Base-by-base conservation (phyloP, 2,113 vertebrate genomes). In the Cinclus mexicanus region DNA sequence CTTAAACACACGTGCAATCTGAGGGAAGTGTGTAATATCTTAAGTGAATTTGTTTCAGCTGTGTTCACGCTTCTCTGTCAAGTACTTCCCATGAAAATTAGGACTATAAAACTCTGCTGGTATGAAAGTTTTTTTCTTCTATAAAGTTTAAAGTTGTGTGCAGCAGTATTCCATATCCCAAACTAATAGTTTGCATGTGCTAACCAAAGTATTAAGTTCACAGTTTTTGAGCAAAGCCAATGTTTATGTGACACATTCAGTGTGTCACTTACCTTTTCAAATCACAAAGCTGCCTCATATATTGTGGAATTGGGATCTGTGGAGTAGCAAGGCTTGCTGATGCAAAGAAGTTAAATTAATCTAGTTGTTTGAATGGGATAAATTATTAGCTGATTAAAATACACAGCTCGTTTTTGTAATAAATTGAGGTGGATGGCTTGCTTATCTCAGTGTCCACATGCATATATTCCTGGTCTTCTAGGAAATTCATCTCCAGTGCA, bases 1-100 rank as follows among this genome's bases (percentile, higher is more conserved):
- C 82, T 82, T 52, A 29, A 85, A 83, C 85, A 90, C 29, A 42
- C n/a, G 71, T 95, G 79, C 78, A 72, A 11, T 50, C 65, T 37
- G 76, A 60, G 76, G 67, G 78, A 55, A 84, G 82, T 67, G 67
- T 55, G 79, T 31, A 80, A 83, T 67, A 56, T 91, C 79, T 80
- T 57, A 72, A 83, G 71, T 74, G 78, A 90, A 95, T 96, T 91
- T 94, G 69, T 89, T 95, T 97, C 94, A 95, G 91, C 93, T 94
- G 75, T 77, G 75, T 85, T 96, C 91, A 83, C 21, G 33, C 82
- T 90, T 95, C 50, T 68, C 65, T 55, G 21, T 83, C 93, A 70
- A 95, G 68, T 50, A 63, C 87, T 85, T 95, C 92, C 82, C 87
- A 83, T 70, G 93, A 94, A 94, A 91, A 79, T n/a, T 83, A 8